A percentile compares a stretch with the other conserved stretches of the same genome.
These are phyloP conservation scores for Gryllus bimaculatus DNA, from an alignment of 1,140 invertebrate genomes.

Conservation along the genomic window DNA sequence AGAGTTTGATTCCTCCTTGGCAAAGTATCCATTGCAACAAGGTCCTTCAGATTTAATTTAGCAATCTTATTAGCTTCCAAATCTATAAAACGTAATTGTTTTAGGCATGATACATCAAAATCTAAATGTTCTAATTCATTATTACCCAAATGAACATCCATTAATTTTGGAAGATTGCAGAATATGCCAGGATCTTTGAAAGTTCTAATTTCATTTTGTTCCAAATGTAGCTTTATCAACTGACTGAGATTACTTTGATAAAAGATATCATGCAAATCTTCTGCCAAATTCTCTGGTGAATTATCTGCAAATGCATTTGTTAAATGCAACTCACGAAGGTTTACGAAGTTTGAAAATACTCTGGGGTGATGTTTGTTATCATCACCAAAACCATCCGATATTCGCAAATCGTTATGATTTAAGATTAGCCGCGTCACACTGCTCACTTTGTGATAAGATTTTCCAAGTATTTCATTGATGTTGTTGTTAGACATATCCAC, in stretches of 20 bases:
- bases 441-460: constrained; percentile 64
- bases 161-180: constrained; percentile 55
- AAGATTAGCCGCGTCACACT: constrained; percentile 61
- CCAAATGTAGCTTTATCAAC: constrained; percentile 62
- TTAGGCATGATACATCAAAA: constrained; percentile 57
- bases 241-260: constrained; percentile 52
- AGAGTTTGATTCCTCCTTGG: constrained; percentile 42
- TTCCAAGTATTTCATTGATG: constrained; percentile 64
- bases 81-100: constrained; percentile 57
- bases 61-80: constrained; percentile 58
- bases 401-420: constrained; percentile 62
- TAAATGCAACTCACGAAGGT: constrained; percentile 59
- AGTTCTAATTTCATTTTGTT: constrained; percentile 64
- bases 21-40: constrained; percentile 48
- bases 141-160: constrained; percentile 59
- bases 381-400: constrained; percentile 33
- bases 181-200: constrained; percentile 57
- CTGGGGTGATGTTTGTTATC: constrained; percentile 55
- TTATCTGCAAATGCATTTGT: constrained; percentile 67
- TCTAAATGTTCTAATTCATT: constrained; percentile 42
- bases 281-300: constrained; percentile 47
- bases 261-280: constrained; percentile 63
- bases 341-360: constrained; percentile 68
- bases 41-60: constrained; percentile 44
- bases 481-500: constrained; percentile 70